Conservation (phyloP, 2,888 invertebrate species). For the Nomada goodeniana region DNA sequence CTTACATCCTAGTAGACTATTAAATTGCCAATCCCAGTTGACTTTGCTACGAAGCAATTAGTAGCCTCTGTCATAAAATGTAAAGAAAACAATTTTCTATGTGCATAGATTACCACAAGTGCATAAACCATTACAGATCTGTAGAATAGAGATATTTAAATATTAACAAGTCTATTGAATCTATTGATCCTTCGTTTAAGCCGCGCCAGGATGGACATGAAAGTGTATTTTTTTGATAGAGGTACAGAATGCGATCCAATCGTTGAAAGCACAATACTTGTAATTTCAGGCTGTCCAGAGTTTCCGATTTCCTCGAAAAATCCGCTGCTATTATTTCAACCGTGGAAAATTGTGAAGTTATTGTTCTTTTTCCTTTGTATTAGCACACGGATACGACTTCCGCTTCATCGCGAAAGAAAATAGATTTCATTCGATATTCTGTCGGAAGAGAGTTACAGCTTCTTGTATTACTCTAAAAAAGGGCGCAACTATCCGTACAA, state of each 20-base stretch:
- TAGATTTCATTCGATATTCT: conserved; percentile 64
- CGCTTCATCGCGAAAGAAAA: conserved; percentile 60
- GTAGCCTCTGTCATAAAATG: too few relatives aligned
- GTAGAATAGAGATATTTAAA: too few relatives aligned
- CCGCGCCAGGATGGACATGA: too few relatives aligned
- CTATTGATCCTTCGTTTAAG: neutral
- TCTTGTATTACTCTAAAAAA: conserved; percentile 56
- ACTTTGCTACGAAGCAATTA: neutral
- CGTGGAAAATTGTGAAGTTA: conserved; percentile 66
- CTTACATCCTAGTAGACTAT: too few relatives aligned
- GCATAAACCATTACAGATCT: too few relatives aligned
- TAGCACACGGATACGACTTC: conserved; percentile 45
- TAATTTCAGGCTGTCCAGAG: conserved; percentile 46
- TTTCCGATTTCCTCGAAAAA: conserved; percentile 5
- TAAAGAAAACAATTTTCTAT: too few relatives aligned
- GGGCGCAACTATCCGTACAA: conserved; percentile 31
- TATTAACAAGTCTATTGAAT: too few relatives aligned
- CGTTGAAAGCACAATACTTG: conserved; percentile 12
- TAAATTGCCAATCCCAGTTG: conserved; percentile 5
- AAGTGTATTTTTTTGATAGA: too few relatives aligned
- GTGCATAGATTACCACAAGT: too few relatives aligned
- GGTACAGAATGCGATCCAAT: conserved; percentile 16
- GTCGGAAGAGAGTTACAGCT: conserved; percentile 61
- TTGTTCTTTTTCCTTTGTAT: conserved; percentile 44
- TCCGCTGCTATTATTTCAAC: conserved; percentile 23